Evolutionary conservation across 2,797 vertebrate species (phyloP), one percentile per base, ranked within the genome.

Genomic region (Coranthus polyacanthus): DNA sequence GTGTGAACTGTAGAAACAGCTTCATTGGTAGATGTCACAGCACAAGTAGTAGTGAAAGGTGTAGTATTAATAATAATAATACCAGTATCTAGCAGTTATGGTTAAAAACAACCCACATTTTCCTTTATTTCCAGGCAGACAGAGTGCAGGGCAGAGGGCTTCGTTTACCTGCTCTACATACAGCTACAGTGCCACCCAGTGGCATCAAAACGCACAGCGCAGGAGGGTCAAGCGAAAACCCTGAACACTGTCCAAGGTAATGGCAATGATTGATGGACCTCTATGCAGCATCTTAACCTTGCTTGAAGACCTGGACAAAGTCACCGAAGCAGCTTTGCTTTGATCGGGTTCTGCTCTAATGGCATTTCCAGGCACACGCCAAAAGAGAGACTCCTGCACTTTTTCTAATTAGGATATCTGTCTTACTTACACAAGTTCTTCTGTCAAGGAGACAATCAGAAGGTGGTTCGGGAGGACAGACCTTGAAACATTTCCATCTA

Each of bases 131-230:
- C 1, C 17, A 22, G 37, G 32, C 15, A 32, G 37, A 37, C 15
- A 32, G 18, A 41, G 10, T 6, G 8, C 21, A 24, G 3, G 4
- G 12, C n/a, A 12, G 4, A 6, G 26, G 6, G 21, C 43, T 37
- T 43, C 3, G n/a, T 57, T 45, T 2, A 1, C 3, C 12, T 16
- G 5, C 1, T 32, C 43, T 17, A 21, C 37, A 50, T 17, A 51
- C 39, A 70, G 29, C 74, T 60, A 53, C 43, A 78, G 63, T 59
- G 51, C 50, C 82, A 81, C 44, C 85, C 78, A 73, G 68, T 83
- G 88, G 78, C 52, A 15, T 0, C 11, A 11, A 2, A 24, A 4
- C 6, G 9, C 2, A 6, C 39, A 52, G 41, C 57, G 12, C 20
- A 22, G 12, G 6, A 42, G n/a, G 29, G 15, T 37, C 22, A 59